These are phyloP conservation scores for Tympanuchus pallidicinctus DNA, from an alignment of 2,113 vertebrate species.

Conservation along the genomic window DNA sequence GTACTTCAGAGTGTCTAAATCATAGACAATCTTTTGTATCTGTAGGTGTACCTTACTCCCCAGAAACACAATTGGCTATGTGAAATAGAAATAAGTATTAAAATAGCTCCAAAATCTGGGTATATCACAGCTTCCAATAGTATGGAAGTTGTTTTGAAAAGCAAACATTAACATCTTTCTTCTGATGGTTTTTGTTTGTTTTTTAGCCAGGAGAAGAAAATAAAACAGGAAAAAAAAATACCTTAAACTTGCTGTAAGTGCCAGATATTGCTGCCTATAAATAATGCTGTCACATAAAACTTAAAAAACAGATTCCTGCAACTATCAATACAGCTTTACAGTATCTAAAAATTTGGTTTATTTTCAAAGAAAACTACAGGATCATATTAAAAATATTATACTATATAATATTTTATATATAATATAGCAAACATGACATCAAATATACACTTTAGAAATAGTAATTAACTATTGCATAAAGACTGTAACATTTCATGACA, in stretches of 20 bases:
- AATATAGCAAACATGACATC: not conserved
- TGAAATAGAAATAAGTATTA: not conserved
- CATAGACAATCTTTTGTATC: not conserved
- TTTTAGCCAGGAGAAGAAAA: not conserved
- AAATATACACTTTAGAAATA: not conserved
- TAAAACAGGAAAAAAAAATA: conserved; percentile 3
- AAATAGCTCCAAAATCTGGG: not conserved
- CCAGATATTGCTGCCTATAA: conserved; percentile 7
- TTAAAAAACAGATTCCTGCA: conserved; percentile 19
- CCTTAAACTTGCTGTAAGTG: not conserved
- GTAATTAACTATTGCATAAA: not conserved
- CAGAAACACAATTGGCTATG: not conserved
- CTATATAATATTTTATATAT: not conserved
- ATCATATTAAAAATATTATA: conserved; percentile 35
- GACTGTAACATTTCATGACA: not conserved
- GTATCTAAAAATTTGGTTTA: conserved; percentile 33
- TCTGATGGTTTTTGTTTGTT: not conserved
- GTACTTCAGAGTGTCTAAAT: not conserved
- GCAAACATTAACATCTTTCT: not conserved
- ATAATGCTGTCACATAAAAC: conserved; percentile 18
- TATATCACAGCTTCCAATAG: not conserved
- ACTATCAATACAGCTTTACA: conserved; percentile 22
- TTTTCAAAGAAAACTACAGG: conserved; percentile 41
- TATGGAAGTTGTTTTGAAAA: not conserved
- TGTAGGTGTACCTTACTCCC: not conserved